Conservation (phyloP, 2,113 vertebrate genomes). For the Stictonetta naevosa region DNA sequence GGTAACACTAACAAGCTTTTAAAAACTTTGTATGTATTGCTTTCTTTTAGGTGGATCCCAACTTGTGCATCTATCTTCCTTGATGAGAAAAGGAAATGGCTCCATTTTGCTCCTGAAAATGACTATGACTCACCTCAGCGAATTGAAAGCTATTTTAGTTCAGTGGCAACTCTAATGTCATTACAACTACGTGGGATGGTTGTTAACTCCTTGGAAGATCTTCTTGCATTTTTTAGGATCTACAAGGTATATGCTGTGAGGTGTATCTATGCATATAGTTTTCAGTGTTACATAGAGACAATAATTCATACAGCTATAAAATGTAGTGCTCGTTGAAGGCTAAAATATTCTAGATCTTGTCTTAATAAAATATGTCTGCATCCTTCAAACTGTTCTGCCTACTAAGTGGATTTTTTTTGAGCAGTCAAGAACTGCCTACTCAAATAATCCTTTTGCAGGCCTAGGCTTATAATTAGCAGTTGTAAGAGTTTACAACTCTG, state of each 20-base stretch:
- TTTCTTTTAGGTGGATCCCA: conserved; percentile 87
- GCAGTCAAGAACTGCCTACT: not conserved
- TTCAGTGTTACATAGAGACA: not conserved
- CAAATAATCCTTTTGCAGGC: not conserved
- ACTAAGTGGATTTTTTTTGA: not conserved
- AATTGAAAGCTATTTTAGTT: conserved; percentile 85
- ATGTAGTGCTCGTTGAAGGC: not conserved
- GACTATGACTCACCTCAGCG: conserved; percentile 59
- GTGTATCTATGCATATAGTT: not conserved
- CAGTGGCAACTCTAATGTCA: conserved; percentile 86
- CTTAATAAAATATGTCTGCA: not conserved
- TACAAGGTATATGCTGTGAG: conserved; percentile 80
- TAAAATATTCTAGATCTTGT: not conserved
- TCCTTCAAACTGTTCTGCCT: not conserved
- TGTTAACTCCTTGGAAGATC: conserved; percentile 84
- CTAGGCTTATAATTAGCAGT: not conserved
- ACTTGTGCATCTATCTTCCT: conserved; percentile 82
- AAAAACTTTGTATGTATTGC: not conserved
- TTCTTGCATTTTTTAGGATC: conserved; percentile 83
- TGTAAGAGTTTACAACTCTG: not conserved
- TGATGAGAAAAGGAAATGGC: conserved; percentile 76
- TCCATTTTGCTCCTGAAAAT: conserved; percentile 77
- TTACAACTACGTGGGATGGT: conserved; percentile 88
- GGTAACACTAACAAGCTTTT: not conserved
- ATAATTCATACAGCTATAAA: not conserved